phyloP scores from a whole-genome alignment of 1,140 invertebrate species.

The Diabrotica virgifera region DNA sequence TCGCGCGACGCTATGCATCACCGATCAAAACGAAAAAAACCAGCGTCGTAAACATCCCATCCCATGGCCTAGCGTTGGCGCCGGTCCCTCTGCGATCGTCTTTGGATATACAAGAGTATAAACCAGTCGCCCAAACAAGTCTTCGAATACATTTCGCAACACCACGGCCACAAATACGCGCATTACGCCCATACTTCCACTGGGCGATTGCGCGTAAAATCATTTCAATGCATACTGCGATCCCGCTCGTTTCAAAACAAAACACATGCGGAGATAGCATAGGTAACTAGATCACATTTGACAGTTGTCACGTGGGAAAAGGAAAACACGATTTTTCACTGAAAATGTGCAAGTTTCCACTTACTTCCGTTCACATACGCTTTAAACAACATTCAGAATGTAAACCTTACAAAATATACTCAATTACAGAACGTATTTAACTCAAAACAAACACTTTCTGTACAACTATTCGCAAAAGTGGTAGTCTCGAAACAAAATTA shows the following conservation, averaged over 20 bases:
- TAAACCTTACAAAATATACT: too few species aligned
- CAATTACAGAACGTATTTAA: too few species aligned
- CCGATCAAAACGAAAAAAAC: slow-evolving; percentile 1
- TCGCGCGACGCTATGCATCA: too few species aligned
- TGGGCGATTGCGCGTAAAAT: slow-evolving; percentile 45
- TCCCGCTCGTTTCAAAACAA: slow-evolving; percentile 50
- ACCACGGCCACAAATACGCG: not conserved
- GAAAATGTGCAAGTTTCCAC: slow-evolving; percentile 28
- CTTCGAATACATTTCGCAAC: not conserved
- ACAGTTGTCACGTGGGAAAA: slow-evolving; percentile 46
- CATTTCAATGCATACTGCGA: slow-evolving; percentile 48
- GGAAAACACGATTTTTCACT: slow-evolving; percentile 36
- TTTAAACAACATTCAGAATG: too few species aligned
- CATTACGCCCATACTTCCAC: slow-evolving; percentile 15
- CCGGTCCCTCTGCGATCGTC: slow-evolving; percentile 37
- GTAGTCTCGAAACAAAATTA: too few species aligned
- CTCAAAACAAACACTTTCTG: too few species aligned
- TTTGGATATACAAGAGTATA: slow-evolving; percentile 42
- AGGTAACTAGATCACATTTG: slow-evolving; percentile 48
- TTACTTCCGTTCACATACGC: too few species aligned
- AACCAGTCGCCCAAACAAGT: slow-evolving; percentile 41
- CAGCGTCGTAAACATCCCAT: slow-evolving; percentile 21
- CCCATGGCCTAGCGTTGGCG: slow-evolving; percentile 37
- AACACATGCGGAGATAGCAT: slow-evolving; percentile 49
- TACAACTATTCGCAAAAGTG: too few species aligned